Evolutionary conservation across 2,113 vertebrate genomes (phyloP).

Genomic region (Sinocyclocheilus grahami): DNA sequence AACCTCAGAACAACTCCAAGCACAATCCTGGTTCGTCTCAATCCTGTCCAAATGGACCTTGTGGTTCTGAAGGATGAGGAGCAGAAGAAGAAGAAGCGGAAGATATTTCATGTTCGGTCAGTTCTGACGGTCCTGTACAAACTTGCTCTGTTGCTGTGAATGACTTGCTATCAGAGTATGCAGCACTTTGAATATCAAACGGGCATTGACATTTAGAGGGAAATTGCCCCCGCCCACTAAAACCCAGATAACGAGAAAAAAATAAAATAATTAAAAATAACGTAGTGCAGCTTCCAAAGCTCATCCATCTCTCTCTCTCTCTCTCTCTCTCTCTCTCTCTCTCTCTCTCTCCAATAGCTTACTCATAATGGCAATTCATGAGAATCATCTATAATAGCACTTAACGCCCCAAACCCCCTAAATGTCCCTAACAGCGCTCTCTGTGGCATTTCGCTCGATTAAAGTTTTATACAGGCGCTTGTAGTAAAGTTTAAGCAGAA

Average conservation of each 20-base stretch:
- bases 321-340: neutral
- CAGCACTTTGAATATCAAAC: neutral
- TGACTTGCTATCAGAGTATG: neutral
- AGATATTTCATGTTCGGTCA: conserved; percentile 20
- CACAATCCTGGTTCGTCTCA: conserved; percentile 20
- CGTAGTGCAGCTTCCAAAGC: neutral
- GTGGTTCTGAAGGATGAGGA: neutral
- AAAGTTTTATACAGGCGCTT: neutral
- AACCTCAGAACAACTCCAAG: conserved; percentile 43
- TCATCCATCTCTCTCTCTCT: neutral
- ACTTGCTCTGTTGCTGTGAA: neutral
- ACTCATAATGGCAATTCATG: neutral
- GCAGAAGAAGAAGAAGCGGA: conserved; percentile 3
- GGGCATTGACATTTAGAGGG: neutral
- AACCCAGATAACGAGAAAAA: neutral
- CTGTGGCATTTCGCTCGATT: neutral
- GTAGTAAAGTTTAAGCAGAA: neutral
- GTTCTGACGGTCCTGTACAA: neutral
- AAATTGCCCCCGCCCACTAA: neutral
- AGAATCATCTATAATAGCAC: neutral
- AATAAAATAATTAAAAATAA: too few species aligned
- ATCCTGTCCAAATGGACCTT: neutral
- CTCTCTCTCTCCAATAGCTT: neutral
- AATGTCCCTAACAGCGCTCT: neutral
- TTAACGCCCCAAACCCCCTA: neutral